Base-by-base conservation (phyloP, 1,140 invertebrate genomes). In the Octopus sinensis region DNA sequence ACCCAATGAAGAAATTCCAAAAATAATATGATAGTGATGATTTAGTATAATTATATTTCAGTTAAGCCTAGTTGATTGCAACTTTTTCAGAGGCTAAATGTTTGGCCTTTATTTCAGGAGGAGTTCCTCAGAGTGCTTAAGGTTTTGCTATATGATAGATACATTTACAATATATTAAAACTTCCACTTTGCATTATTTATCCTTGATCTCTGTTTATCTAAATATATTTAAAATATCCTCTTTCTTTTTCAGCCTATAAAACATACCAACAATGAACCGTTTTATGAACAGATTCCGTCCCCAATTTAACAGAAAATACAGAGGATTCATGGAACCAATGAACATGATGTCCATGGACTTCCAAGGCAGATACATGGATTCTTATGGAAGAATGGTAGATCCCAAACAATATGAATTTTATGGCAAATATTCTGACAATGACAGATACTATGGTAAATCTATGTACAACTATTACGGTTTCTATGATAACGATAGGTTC, bases 321-420 rank as follows among this genome's bases (percentile, higher is more conserved):
- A 9, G 68, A 13, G 68, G 68, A n/a, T n/a, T 73, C 17, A 73
- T 73, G 68, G 68, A 73, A 73, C 68, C 68, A 13, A 73, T 73
- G 68, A n/a, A 13, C 68, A 9, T 13, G 6, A 73, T 73, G 68
- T n/a, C 68, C 68, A 73, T 73, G 68, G 68, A 5, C 68, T 73
- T 73, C 68, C 68, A 73, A 73, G 68, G 68, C 4, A 73, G 68
- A 73, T 73, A 73, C 68, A 73, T 73, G 68, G 68, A 73, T 23
- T 73, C 68, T 23, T 5, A 10, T 6, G 68, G 68, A 0, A 73
- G 5, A 73, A 73, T 73, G 68, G 68, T 73, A 13, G 68, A 73
- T 23, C 68, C 68, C 68, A 73, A 23, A 73, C 30, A 5, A 4
- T 73, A 73, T 23, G 68, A 73, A 13, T 73, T n/a, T 23, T 73